Conservation (phyloP, 2,797 vertebrate genomes). For the Loris lydekkerianus region DNA sequence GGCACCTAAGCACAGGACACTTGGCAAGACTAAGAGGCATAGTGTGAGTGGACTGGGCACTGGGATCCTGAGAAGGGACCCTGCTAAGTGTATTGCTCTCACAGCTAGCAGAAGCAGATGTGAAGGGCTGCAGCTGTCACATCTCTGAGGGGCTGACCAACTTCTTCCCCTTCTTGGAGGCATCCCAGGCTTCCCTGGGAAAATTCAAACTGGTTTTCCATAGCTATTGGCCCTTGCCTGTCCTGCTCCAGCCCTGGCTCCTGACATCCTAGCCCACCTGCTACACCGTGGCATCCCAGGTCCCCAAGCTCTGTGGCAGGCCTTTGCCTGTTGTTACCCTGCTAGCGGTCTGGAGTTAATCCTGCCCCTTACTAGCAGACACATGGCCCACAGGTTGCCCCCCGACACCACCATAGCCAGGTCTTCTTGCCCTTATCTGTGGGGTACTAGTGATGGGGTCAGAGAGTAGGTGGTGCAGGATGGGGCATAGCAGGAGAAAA, state of each 20-base stretch:
- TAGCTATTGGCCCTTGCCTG: not conserved
- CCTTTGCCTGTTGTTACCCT: not conserved
- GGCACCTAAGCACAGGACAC: not conserved
- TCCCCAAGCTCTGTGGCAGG: accelerated
- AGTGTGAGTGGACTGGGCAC: not conserved
- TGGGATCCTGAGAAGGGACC: too few relatives aligned
- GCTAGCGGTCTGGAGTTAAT: accelerated
- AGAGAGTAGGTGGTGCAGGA: accelerated
- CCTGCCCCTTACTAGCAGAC: not conserved
- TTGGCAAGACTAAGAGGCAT: accelerated
- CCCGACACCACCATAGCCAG: not conserved
- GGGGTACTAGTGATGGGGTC: not conserved
- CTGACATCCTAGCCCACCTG: not conserved
- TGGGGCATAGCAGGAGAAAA: not conserved
- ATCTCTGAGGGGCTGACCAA: not conserved
- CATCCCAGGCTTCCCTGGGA: not conserved
- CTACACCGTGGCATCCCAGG: not conserved
- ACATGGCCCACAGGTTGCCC: not conserved
- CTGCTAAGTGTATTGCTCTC: accelerated
- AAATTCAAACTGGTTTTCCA: not conserved
- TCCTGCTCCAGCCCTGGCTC: not conserved
- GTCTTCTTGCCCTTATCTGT: not conserved
- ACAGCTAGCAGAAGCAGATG: accelerated
- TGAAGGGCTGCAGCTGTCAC: not conserved
- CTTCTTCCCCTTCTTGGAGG: not conserved